Base-by-base conservation (phyloP, 2,888 invertebrate genomes). In the Pilophorus perplexus region DNA sequence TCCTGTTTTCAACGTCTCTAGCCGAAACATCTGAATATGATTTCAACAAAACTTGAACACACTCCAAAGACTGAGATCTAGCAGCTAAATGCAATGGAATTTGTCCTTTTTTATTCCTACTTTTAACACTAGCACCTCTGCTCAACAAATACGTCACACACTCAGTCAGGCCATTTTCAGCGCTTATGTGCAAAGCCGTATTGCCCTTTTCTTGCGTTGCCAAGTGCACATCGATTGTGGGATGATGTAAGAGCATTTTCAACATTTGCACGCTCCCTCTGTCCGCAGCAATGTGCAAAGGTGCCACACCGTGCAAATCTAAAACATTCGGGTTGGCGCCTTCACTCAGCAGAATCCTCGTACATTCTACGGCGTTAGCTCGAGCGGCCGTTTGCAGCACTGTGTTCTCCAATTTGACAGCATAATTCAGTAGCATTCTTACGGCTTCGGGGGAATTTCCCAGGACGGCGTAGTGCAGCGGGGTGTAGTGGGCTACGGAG, bases 381-480 rank as follows among this genome's bases (percentile, higher is more conserved):
- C 90, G 81, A 1, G 93, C 90, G 0, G 93, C 91, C 73, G 89
- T 88, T 76, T 93, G 93, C 22, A 94, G 79, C 38, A 89, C 82
- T 22, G 88, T 88, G 74, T 90, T 90, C 74, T 88, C 87, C 52
- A 90, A 84, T 69, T 84, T 82, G 60, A 90, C 86, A 18, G 87
- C 87, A 70, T 83, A 83, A 69, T 83, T 84, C 69, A 93, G 82
- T 68, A 94, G 82, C 74, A 90, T 83, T 77, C 85, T 85, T 64
- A 89, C 87, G 12, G 90, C 90, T 74, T 88, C 86, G 60, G 86
- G 83, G 69, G 91, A 87, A 75, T 93, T 90, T 12, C 93, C 90
- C 78, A 92, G 91, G 28, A 93, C 92, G 12, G 93, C 90, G 75
- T 90, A 92, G 77, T 95, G 93, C 67, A 94, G 81, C 0, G 93